Evolutionary conservation across 2,113 vertebrate species (phyloP).

Genomic region (Parus major): DNA sequence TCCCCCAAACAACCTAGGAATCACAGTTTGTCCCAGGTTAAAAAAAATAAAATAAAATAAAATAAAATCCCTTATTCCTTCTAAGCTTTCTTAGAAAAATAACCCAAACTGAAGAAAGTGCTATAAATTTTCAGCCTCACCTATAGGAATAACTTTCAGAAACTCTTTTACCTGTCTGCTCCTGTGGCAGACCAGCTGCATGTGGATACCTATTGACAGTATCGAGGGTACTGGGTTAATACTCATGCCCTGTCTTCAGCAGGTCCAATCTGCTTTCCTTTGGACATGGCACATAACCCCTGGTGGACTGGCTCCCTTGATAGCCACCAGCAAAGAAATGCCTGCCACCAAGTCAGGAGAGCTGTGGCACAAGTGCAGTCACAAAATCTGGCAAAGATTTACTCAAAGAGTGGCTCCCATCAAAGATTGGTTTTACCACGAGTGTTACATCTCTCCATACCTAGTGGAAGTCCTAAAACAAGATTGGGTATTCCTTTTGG

Average conservation of each 20-base stretch:
- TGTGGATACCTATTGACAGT: not conserved
- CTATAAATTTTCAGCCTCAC: not conserved
- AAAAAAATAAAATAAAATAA: not conserved
- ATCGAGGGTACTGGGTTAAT: not conserved
- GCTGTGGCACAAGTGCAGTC: not conserved
- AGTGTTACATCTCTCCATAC: not conserved
- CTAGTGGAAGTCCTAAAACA: not conserved
- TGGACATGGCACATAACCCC: not conserved
- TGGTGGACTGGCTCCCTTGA: not conserved
- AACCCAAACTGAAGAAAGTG: not conserved
- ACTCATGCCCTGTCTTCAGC: not conserved
- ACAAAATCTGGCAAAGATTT: not conserved
- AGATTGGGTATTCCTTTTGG: not conserved
- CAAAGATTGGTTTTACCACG: not conserved
- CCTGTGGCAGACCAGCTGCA: not conserved
- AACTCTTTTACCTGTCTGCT: not conserved
- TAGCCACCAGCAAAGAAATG: not conserved
- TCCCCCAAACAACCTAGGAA: accelerated
- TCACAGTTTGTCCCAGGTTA: not conserved
- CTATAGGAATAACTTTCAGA: not conserved
- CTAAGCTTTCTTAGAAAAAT: not conserved
- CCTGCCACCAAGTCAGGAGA: not conserved
- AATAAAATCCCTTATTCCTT: not conserved
- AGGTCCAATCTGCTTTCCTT: not conserved
- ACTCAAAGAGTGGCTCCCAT: not conserved